phyloP scores from a whole-genome alignment of 1,140 invertebrate genomes.

The Drosophila tristis region DNA sequence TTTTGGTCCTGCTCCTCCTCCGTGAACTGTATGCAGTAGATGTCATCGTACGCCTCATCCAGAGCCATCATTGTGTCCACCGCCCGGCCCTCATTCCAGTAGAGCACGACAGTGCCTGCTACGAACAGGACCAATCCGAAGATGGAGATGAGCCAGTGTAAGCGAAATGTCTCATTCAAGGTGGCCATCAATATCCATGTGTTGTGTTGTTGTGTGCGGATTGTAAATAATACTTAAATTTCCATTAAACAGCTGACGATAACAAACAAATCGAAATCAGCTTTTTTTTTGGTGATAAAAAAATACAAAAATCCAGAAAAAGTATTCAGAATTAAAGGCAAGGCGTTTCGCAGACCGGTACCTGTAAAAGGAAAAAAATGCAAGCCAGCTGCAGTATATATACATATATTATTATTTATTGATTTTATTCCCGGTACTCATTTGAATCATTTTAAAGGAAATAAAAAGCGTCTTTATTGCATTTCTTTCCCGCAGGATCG shows the following conservation, averaged over 20 bases:
- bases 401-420: too few species aligned
- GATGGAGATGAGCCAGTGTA: slow-evolving; percentile 87
- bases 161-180: slow-evolving; percentile 86
- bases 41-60: slow-evolving; percentile 88
- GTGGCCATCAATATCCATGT: slow-evolving; percentile 65
- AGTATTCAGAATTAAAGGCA: too few species aligned
- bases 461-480: too few species aligned
- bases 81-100: slow-evolving; percentile 91
- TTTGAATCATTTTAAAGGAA: too few species aligned
- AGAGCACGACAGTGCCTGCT: slow-evolving; percentile 87
- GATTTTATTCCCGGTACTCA: too few species aligned
- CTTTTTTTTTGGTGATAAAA: too few species aligned
- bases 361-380: too few species aligned
- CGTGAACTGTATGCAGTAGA: slow-evolving; percentile 86
- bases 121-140: slow-evolving; percentile 86
- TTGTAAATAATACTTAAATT: neutral
- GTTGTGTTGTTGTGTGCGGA: slow-evolving; percentile 10
- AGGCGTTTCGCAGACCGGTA: too few species aligned
- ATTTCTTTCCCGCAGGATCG: too few species aligned
- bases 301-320: too few species aligned
- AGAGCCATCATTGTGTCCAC: slow-evolving; percentile 89
- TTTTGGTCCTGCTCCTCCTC: slow-evolving; percentile 85
- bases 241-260: slow-evolving; percentile 19
- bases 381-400: too few species aligned
- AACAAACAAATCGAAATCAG: too few species aligned